A percentile compares a stretch with the other conserved stretches of the same genome.
Conservation (phyloP, 2,113 vertebrate genomes). For the Gallinago undulata region DNA sequence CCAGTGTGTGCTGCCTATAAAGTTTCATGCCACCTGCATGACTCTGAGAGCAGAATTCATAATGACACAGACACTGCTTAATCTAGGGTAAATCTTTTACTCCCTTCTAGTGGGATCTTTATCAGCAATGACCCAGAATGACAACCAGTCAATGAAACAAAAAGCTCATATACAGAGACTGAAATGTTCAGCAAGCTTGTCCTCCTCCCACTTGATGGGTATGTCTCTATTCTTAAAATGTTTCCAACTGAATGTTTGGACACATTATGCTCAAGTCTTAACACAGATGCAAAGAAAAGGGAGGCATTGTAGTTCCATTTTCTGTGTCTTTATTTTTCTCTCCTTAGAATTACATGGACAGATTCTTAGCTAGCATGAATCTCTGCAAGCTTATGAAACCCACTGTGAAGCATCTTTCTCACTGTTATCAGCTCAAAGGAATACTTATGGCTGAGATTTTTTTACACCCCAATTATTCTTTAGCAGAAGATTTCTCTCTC, state of each 20-base stretch:
- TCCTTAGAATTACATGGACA: background rate
- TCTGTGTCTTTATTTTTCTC: background rate
- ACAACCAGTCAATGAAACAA: constrained; percentile 31
- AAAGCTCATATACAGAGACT: background rate
- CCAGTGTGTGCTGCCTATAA: background rate
- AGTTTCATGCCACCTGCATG: constrained; percentile 18
- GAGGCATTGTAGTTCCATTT: background rate
- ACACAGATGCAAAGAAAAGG: background rate
- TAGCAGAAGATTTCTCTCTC: background rate
- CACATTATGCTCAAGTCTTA: background rate
- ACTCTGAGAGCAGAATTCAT: constrained; percentile 38
- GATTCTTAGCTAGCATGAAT: background rate
- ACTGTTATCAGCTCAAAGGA: background rate
- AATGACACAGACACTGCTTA: constrained; percentile 5
- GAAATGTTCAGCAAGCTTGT: background rate
- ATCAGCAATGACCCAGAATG: constrained; percentile 54
- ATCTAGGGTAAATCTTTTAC: constrained; percentile 25
- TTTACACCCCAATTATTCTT: background rate
- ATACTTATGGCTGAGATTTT: background rate
- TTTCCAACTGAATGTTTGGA: background rate
- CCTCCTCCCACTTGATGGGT: background rate
- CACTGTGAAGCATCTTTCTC: background rate
- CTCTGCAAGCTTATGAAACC: background rate
- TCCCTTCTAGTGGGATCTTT: constrained; percentile 20
- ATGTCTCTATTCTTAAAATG: background rate